These are phyloP conservation scores for Microtus ochrogaster DNA, from an alignment of 2,113 vertebrate species.

Conservation along the genomic window DNA sequence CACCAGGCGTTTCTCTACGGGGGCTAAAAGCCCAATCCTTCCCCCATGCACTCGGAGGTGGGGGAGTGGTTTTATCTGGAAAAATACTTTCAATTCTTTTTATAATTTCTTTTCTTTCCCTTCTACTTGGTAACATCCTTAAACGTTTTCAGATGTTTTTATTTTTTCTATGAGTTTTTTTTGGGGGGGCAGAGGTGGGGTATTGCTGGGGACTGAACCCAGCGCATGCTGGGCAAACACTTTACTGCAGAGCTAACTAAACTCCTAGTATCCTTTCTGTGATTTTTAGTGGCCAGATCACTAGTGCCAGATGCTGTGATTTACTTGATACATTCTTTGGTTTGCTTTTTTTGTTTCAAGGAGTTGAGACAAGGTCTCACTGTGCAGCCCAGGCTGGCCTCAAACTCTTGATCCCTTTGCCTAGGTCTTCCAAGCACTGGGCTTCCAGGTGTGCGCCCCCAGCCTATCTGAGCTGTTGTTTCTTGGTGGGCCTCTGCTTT, in stretches of 20 bases:
- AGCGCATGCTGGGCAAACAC: not conserved
- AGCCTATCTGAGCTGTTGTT: not conserved
- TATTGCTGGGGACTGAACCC: not conserved
- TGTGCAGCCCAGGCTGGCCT: not conserved
- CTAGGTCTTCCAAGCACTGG: not conserved
- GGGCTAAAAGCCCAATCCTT: not conserved
- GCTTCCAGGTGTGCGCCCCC: not conserved
- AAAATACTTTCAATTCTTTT: constrained; percentile 3
- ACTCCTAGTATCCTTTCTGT: not conserved
- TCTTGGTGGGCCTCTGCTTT: not conserved
- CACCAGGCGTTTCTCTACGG: not conserved
- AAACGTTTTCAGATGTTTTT: not conserved
- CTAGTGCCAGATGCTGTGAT: not conserved
- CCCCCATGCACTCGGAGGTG: not conserved
- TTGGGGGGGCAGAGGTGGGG: not conserved
- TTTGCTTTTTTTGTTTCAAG: not conserved
- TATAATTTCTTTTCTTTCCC: not conserved
- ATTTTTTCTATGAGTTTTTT: not conserved
- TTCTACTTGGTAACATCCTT: not conserved
- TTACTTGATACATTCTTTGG: not conserved
- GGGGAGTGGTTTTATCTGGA: not conserved
- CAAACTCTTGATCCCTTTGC: not conserved
- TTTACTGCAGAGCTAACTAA: not conserved
- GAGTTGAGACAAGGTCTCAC: not conserved
- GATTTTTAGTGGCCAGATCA: not conserved